These are phyloP conservation scores for Prionailurus bengalensis DNA, from an alignment of 2,113 vertebrate species.

Conservation along the genomic window DNA sequence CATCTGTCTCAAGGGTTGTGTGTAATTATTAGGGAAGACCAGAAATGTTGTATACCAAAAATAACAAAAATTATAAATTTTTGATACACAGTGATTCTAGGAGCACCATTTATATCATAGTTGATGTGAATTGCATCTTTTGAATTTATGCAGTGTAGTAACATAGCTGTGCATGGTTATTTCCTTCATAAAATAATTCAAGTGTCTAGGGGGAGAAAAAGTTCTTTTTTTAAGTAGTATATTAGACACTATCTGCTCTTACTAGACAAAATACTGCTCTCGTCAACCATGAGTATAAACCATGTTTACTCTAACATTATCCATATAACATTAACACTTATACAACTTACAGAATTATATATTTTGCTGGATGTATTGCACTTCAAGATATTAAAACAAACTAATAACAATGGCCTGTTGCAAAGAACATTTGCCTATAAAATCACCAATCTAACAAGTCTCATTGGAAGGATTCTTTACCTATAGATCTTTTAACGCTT, in stretches of 20 bases:
- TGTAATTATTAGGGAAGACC: background rate
- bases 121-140: background rate
- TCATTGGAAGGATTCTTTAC: background rate
- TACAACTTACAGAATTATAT: background rate
- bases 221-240: background rate
- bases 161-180: background rate
- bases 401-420: background rate
- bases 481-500: background rate
- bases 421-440: background rate
- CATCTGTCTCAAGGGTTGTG: background rate
- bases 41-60: background rate
- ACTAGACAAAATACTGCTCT: background rate
- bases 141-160: background rate
- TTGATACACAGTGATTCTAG: too few species aligned
- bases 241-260: background rate
- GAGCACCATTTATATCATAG: background rate
- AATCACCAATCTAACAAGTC: background rate
- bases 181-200: background rate
- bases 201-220: too few species aligned
- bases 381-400: constrained; percentile 5
- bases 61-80: background rate
- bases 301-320: background rate
- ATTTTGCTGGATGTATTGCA: background rate
- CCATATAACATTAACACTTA: background rate
- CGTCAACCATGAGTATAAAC: background rate